These are phyloP conservation scores for Pan troglodytes DNA, from an alignment of 2,113 vertebrate genomes.

Conservation along the genomic window NHGRI_mPanTro3-v2.1_pri NC_086015.1:4578001-4578500, in stretches of 20 bases:
- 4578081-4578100: not conserved
- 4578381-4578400: constrained; percentile 80
- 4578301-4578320: constrained; percentile 82
- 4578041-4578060: not conserved
- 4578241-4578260: constrained; percentile 83
- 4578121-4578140: not conserved
- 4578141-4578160: constrained; percentile 49
- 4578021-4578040: not conserved
- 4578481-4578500: constrained; percentile 72
- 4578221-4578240: constrained; percentile 82
- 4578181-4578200: constrained; percentile 50
- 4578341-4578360: constrained; percentile 81
- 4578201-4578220: constrained; percentile 79
- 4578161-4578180: constrained; percentile 72
- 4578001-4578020: not conserved
- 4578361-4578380: constrained; percentile 83
- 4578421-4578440: constrained; percentile 77
- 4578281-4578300: constrained; percentile 86
- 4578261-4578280: constrained; percentile 85
- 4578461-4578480: constrained; percentile 63
- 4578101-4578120: constrained; percentile 59
- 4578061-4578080: not conserved
- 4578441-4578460: constrained; percentile 71
- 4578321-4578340: constrained; percentile 80
- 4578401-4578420: constrained; percentile 81